Evolutionary conservation across 2,113 vertebrate species (phyloP).

Genomic region (Agapornis roseicollis): DNA sequence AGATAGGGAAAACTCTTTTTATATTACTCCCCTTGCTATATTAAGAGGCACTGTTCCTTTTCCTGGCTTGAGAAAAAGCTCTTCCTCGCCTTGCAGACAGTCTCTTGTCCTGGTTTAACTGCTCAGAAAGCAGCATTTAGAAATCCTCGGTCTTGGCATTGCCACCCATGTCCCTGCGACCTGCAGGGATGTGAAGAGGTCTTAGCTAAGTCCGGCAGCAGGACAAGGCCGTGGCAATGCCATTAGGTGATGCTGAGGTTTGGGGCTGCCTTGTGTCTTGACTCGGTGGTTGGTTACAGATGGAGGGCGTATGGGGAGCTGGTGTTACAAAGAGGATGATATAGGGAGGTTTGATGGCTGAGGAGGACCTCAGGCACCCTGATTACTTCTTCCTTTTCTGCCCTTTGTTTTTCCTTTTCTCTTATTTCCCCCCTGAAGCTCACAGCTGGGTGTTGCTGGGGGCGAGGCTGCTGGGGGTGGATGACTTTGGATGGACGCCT

Average conservation of each 20-base stretch:
- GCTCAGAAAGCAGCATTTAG: neutral
- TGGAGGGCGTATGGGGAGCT: neutral
- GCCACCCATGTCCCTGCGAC: neutral
- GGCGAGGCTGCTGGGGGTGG: neutral
- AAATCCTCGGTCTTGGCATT: neutral
- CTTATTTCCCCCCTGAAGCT: neutral
- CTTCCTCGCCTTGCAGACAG: neutral
- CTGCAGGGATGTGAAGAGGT: neutral
- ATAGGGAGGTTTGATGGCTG: neutral
- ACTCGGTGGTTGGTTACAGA: fast-evolving
- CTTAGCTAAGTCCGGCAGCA: neutral
- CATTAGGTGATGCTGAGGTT: fast-evolving
- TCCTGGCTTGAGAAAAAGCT: slow-evolving; percentile 1
- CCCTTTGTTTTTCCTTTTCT: fast-evolving
- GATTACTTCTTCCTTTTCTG: neutral
- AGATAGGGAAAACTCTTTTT: slow-evolving; percentile 54
- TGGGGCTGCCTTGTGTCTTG: neutral
- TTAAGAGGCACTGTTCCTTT: slow-evolving; percentile 34
- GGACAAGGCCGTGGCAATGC: neutral
- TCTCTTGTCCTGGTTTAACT: neutral
- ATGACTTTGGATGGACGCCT: neutral
- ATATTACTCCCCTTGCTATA: slow-evolving; percentile 49
- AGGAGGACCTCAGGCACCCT: neutral
- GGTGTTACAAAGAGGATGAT: fast-evolving
- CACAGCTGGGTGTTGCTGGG: neutral